Base-by-base conservation (phyloP, 2,113 vertebrate genomes). In the Xiphorhynchus elegans region DNA sequence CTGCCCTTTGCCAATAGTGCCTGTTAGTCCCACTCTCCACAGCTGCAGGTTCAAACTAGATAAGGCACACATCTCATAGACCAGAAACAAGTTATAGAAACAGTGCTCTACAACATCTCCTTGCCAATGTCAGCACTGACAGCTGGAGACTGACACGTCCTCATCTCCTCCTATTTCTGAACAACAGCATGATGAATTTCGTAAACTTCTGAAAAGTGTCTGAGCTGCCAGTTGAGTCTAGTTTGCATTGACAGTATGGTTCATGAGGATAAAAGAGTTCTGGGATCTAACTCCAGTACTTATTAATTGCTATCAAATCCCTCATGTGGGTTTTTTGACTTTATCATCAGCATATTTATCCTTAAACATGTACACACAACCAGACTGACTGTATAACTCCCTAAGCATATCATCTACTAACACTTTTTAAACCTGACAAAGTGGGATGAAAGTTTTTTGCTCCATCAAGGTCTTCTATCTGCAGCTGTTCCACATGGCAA, bases 401-500 rank as follows among this genome's bases (percentile, higher is more conserved):
- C 39, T 64, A 39, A 47, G 11, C 35, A 6, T 17, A 53, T 24
- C 1, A 35, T 49, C 59, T 29, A 19, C 28, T 60, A 50, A 49
- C 1, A 13, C 17, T 31, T 47, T 69, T 83, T n/a, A 66, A 63
- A 90, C 17, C 46, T 50, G 11, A 83, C 42, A 53, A 76, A 82
- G n/a, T 10, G 44, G 42, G 47, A n/a, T 0, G 0, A 24, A 87
- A 77, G 35, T 35, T 47, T 91, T 93, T 47, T 79, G 44, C 64
- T 80, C 77, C 33, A 78, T 90, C 82, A 83, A 92, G 63, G 75
- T 84, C 79, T 87, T 87, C 63, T 50, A 24, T 46, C 50, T 64
- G 85, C 87, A 96, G 90, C 95, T 96, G 92, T 72, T 96, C 69
- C 79, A 91, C 75, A 64, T 52, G 37, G 92, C 79, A 72, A 86